phyloP scores from a whole-genome alignment of 2,113 vertebrate species.

The Gymnocephalus cernua region DNA sequence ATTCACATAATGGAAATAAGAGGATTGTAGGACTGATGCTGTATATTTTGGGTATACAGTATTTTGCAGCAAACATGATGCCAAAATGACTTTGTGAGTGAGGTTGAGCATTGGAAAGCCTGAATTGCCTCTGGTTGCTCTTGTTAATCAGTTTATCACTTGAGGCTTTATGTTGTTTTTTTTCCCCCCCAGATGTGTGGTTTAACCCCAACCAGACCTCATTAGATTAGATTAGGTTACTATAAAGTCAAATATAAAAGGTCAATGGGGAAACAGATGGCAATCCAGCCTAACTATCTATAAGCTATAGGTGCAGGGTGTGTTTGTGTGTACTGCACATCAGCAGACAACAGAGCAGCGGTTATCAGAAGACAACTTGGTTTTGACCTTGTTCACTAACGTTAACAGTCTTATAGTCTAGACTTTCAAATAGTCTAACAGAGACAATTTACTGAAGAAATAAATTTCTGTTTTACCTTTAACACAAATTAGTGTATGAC shows the following conservation, averaged over 20 bases:
- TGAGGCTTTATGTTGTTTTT: conserved; percentile 14
- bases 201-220: conserved; percentile 19
- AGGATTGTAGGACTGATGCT: neutral
- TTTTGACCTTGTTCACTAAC: neutral
- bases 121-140: neutral
- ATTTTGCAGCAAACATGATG: neutral
- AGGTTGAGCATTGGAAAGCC: neutral
- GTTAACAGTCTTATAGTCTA: neutral
- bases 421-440: neutral
- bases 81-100: conserved; percentile 4
- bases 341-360: neutral
- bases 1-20: neutral
- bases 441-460: neutral
- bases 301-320: conserved; percentile 35
- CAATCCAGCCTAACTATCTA: conserved; percentile 9
- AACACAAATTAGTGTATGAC: neutral
- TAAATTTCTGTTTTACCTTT: neutral
- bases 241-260: conserved; percentile 47
- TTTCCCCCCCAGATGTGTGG: neutral
- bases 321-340: conserved; percentile 9
- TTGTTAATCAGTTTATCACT: conserved; percentile 28
- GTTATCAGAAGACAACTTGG: neutral
- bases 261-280: conserved; percentile 67
- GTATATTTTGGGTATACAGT: neutral
- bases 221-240: conserved; percentile 39